Percentiles rank a stretch among this genome's conserved stretches.
Conservation (phyloP, 2,113 vertebrate genomes). For the Pitta sordida region DNA sequence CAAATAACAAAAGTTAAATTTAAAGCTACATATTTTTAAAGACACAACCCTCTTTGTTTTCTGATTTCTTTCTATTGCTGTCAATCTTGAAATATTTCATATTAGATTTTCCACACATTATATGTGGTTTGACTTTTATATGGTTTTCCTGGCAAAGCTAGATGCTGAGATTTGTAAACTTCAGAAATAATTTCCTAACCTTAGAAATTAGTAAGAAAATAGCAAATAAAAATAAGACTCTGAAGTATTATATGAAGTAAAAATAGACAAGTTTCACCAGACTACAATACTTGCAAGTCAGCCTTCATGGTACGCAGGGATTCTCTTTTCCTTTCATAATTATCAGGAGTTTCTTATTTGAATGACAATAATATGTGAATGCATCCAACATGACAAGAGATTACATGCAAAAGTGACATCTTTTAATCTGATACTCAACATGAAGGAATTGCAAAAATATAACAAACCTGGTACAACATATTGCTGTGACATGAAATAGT, state of each 20-base stretch:
- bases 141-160: neutral
- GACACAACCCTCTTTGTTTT: neutral
- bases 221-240: neutral
- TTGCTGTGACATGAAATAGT: neutral
- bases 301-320: neutral
- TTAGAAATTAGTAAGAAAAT: neutral
- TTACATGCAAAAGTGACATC: rapidly evolving
- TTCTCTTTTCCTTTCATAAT: neutral
- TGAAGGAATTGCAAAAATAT: neutral
- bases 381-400: neutral
- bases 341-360: neutral
- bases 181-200: neutral
- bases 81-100: neutral
- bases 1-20: neutral
- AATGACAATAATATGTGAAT: neutral
- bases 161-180: neutral
- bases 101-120: neutral
- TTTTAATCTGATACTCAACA: neutral
- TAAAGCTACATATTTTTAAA: neutral
- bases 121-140: neutral
- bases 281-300: neutral
- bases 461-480: rapidly evolving
- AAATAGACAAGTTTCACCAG: neutral
- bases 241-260: neutral
- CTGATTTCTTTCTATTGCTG: neutral